Percentiles rank a stretch among this genome's conserved stretches.
Evolutionary conservation across 2,113 vertebrate genomes (phyloP).

Genomic region (Andinoacara biseriatus): DNA sequence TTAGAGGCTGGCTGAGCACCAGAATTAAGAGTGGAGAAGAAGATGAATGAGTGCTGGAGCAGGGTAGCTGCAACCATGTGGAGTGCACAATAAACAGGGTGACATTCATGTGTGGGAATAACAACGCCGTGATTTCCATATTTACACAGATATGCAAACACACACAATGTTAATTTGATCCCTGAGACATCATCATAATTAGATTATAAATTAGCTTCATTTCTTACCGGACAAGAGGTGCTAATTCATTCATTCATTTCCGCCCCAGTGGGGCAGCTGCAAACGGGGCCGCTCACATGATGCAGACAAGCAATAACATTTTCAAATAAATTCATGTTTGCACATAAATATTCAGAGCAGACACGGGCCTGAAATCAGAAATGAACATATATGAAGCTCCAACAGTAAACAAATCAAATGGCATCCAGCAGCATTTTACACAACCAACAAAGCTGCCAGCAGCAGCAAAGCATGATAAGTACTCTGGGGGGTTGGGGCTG

Average conservation of each 20-base stretch:
- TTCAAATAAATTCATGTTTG: constrained; percentile 59
- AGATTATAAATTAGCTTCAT: constrained; percentile 74
- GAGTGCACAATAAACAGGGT: constrained; percentile 66
- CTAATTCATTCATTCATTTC: constrained; percentile 67
- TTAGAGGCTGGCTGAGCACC: constrained; percentile 75
- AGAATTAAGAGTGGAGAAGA: constrained; percentile 72
- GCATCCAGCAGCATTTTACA: constrained; percentile 59
- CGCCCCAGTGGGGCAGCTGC: constrained; percentile 5
- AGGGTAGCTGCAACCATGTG: constrained; percentile 65
- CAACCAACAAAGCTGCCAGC: constrained; percentile 68
- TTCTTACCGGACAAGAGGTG: constrained; percentile 73
- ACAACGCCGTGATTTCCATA: constrained; percentile 65
- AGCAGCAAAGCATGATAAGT: constrained; percentile 71
- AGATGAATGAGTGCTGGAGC: constrained; percentile 75
- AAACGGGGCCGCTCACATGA: constrained; percentile 10
- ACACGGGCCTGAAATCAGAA: neutral
- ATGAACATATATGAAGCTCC: constrained; percentile 21
- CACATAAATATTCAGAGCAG: constrained; percentile 57
- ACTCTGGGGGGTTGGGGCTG: constrained; percentile 74
- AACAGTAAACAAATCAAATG: constrained; percentile 65
- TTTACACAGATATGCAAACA: constrained; percentile 68
- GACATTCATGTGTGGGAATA: constrained; percentile 59
- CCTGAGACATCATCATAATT: constrained; percentile 70
- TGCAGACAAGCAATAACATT: constrained; percentile 46
- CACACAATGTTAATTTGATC: constrained; percentile 69